A percentile compares a stretch with the other conserved stretches of the same genome.
phyloP scores from a whole-genome alignment of 2,113 vertebrate genomes.

The Festucalex cinctus region DNA sequence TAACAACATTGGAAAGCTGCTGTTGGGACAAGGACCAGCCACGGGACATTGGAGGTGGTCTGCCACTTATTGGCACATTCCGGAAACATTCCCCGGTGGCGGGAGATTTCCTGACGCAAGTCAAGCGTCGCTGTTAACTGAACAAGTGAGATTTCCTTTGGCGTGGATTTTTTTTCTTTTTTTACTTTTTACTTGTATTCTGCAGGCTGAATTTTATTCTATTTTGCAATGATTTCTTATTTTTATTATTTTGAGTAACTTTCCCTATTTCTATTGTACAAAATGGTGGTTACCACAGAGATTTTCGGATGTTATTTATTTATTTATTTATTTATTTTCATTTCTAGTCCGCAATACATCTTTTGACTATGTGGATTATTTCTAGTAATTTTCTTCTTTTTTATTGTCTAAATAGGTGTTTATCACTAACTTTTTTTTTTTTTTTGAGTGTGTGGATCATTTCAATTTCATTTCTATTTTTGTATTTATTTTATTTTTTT shows the following conservation, averaged over 20 bases:
- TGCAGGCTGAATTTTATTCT: slow-evolving; percentile 67
- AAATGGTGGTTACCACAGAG: too few relatives aligned
- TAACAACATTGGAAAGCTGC: slow-evolving; percentile 2
- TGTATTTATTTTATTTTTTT: too few relatives aligned
- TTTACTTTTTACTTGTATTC: neutral
- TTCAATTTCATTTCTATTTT: too few relatives aligned
- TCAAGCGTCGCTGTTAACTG: neutral
- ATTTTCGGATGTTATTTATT: too few relatives aligned
- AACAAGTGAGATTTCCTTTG: neutral
- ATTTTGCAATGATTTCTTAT: too few relatives aligned
- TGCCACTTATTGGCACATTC: neutral
- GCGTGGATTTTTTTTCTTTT: neutral
- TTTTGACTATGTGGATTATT: too few relatives aligned
- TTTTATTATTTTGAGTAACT: neutral
- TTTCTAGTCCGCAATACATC: too few relatives aligned
- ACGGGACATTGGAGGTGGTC: neutral
- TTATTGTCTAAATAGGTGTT: too few relatives aligned
- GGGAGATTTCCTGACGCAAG: neutral
- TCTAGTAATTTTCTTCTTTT: too few relatives aligned
- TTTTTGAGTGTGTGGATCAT: too few relatives aligned
- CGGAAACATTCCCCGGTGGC: neutral
- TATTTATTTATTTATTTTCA: too few relatives aligned
- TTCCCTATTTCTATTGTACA: neutral
- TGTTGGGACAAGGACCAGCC: neutral
- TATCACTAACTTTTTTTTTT: too few relatives aligned